phyloP scores from a whole-genome alignment of 2,113 vertebrate species.

The Amblyornis subalaris region DNA sequence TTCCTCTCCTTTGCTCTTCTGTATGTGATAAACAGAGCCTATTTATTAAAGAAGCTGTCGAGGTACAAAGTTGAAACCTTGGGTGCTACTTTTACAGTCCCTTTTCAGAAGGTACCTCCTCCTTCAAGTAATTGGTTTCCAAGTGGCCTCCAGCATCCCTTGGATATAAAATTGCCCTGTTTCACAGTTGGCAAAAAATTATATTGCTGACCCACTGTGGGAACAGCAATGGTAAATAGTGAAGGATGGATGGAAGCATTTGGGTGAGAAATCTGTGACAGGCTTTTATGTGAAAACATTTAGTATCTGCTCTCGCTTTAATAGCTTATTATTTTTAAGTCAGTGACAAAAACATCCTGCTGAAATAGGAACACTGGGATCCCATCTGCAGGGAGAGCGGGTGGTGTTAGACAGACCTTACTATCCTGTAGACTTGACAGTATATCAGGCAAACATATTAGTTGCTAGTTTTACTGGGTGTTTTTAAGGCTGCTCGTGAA shows the following conservation, averaged over 20 bases:
- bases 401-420: background rate
- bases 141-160: background rate
- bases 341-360: conserved; percentile 31
- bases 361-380: conserved; percentile 12
- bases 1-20: conserved; percentile 3
- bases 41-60: background rate
- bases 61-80: background rate
- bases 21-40: background rate
- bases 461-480: background rate
- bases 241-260: conserved; percentile 3
- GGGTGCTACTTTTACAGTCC: background rate
- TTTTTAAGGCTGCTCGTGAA: conserved; percentile 12
- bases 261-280: conserved; percentile 27
- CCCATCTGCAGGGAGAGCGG: background rate
- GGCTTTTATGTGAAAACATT: conserved; percentile 40
- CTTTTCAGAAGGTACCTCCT: background rate
- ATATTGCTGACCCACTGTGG: background rate
- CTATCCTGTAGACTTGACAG: accelerated
- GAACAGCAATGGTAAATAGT: background rate
- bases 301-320: background rate
- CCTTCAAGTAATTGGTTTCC: background rate
- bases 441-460: background rate
- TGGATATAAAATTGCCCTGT: background rate
- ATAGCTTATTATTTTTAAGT: conserved; percentile 26
- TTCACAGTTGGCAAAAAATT: background rate